Evolutionary conservation across 2,888 invertebrate genomes (phyloP).

Genomic region (Tuberolachnus salignus): DNA sequence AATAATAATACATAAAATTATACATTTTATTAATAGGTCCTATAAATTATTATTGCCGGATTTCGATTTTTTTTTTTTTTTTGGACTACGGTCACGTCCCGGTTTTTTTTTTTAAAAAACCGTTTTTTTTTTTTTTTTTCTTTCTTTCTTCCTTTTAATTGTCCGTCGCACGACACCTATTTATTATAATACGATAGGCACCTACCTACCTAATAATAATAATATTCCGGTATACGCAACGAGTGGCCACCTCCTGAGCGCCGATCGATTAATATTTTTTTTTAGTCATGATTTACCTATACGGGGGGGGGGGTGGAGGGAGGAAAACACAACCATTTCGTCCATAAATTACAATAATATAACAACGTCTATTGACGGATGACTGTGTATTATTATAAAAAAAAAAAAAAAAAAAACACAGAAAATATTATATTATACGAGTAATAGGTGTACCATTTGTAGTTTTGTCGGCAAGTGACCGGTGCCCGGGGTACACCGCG

Average conservation of each 20-base stretch:
- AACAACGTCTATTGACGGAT: constrained; percentile 42
- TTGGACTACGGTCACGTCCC: background rate
- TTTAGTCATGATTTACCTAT: background rate
- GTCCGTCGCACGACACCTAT: constrained; percentile 55
- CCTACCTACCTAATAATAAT: background rate
- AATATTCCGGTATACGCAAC: constrained; percentile 37
- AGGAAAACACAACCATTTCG: constrained; percentile 29
- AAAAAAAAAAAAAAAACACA: no score
- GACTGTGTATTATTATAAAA: background rate
- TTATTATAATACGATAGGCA: constrained; percentile 6
- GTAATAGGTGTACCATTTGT: background rate
- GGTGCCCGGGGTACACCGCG: background rate
- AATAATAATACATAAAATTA: no score
- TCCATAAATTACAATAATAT: constrained; percentile 37
- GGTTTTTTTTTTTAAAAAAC: constrained; percentile 11
- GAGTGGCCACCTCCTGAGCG: constrained; percentile 46
- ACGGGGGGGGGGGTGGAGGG: no score
- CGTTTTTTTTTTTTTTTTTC: constrained; percentile 9
- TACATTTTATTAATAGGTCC: constrained; percentile 55
- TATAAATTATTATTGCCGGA: constrained; percentile 54
- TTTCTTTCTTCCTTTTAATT: constrained; percentile 38
- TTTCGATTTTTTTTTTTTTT: constrained; percentile 35
- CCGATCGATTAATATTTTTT: constrained; percentile 54
- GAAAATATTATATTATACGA: constrained; percentile 12
- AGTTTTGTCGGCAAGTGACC: constrained; percentile 26